Evolutionary conservation across 2,113 vertebrate species (phyloP), one percentile per base, ranked within the genome.

Genomic region (Grallaria varia): DNA sequence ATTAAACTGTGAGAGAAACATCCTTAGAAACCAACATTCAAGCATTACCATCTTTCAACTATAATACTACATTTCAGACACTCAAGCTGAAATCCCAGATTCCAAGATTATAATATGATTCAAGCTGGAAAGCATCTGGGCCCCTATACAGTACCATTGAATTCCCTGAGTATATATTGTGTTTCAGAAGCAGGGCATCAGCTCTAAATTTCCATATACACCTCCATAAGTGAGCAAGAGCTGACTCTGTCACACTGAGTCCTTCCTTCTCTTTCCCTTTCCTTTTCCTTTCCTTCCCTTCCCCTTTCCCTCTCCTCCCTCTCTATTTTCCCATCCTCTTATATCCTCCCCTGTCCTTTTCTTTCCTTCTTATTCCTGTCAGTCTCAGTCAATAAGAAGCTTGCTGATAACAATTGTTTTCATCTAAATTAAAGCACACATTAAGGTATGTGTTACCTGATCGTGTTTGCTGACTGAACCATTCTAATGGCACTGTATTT

Each of bases 151-250:
- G 37, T 44, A 22, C 37, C 44, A 24, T 35, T 59, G 67, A 63
- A 59, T 72, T 37, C 17, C 9, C 42, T 47, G 12, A 4, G 0
- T 24, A 12, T 19, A 18, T 19, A 15, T 12, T 37, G 9, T 17
- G 14, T 73, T 81, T 81, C 25, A 81, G 69, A 68, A 68, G 30
- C 30, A 71, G 28, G 18, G 52, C 2, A 2, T 69, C 23, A 85
- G 23, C 40, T 90, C 60, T 69, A 35, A 82, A 66, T 69, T 85
- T 47, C 50, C 25, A 16, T 27, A 1, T 35, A 27, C 33, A 24
- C 4, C 28, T 72, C 24, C 12, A 20, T n/a, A 82, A 55, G 28
- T 0, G 0, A 79, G 24, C 18, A 73, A 50, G 27, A 33, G 8
- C 12, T 66, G 40, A 72, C 3, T 4, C 1, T 27, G 18, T 49